These are phyloP conservation scores for Zootoca vivipara DNA, from an alignment of 2,113 vertebrate genomes.

Conservation along the genomic window DNA sequence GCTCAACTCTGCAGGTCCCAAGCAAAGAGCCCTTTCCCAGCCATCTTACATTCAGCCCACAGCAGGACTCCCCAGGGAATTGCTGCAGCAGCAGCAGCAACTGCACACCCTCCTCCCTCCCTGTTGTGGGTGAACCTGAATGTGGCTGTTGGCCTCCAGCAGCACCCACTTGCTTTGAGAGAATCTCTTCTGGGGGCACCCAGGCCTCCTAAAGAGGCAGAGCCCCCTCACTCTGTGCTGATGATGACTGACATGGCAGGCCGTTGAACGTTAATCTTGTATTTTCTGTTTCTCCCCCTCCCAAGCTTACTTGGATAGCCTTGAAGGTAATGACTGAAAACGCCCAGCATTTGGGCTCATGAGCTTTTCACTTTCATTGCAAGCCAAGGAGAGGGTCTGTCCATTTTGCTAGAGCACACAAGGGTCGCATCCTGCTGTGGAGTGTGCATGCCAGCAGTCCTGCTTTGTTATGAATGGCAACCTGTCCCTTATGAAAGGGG, in stretches of 20 bases:
- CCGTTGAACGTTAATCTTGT: slow-evolving; percentile 76
- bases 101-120: background rate
- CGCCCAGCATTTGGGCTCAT: slow-evolving; percentile 60
- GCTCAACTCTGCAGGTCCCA: background rate
- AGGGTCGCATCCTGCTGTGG: background rate
- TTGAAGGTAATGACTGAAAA: slow-evolving; percentile 93
- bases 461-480: slow-evolving; percentile 22
- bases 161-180: background rate
- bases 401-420: slow-evolving; percentile 3
- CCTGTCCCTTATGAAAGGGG: background rate
- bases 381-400: slow-evolving; percentile 28
- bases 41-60: background rate
- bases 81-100: background rate
- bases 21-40: background rate
- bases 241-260: slow-evolving; percentile 54
- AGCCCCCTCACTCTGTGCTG: slow-evolving; percentile 35
- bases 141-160: slow-evolving; percentile 24
- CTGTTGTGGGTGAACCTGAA: background rate
- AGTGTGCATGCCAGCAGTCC: slow-evolving; percentile 30
- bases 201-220: slow-evolving; percentile 29
- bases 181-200: slow-evolving; percentile 31
- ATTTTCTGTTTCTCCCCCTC: slow-evolving; percentile 80
- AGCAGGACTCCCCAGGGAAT: background rate
- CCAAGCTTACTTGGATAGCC: slow-evolving; percentile 99
- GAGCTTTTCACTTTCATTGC: slow-evolving; percentile 42